phyloP scores from a whole-genome alignment of 2,113 vertebrate genomes.

The human (Homo sapiens) region GRCh38 chr12:79567501-79568000 shows the following conservation, averaged over 20 bases:
- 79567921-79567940: background rate
- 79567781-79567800: background rate
- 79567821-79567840: background rate
- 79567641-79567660: background rate
- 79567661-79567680: background rate
- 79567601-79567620: background rate
- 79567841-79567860: background rate
- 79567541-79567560: background rate
- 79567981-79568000: background rate
- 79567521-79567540: background rate
- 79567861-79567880: background rate
- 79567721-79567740: background rate
- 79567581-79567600: background rate
- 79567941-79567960: background rate
- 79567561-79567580: background rate
- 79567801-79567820: background rate
- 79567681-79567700: background rate
- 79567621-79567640: background rate
- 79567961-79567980: background rate
- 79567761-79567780: background rate
- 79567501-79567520: background rate
- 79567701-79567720: background rate
- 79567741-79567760: background rate
- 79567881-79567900: slow-evolving; percentile 25
- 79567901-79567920: background rate